Conservation (phyloP, 2,888 invertebrate genomes). For the Brenthis ino region DNA sequence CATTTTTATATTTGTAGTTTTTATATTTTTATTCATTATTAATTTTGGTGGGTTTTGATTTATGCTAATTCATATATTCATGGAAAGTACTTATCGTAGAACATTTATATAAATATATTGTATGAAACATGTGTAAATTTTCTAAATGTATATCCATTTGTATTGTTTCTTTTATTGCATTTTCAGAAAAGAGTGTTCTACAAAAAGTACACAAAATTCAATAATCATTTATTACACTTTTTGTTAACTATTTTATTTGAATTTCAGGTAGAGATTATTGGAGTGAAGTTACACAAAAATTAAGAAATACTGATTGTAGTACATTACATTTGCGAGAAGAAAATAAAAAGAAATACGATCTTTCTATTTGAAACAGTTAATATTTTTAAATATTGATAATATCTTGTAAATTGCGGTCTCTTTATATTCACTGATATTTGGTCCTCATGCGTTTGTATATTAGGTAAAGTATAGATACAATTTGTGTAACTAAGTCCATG, state of each 20-base stretch:
- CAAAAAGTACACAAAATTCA: background rate
- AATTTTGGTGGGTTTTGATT: background rate
- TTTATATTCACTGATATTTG: too few species aligned
- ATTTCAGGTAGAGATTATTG: slow-evolving; percentile 9
- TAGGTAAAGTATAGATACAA: slow-evolving; percentile 33
- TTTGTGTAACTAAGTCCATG: slow-evolving; percentile 50
- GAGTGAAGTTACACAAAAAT: slow-evolving; percentile 6
- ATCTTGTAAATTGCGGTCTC: too few species aligned
- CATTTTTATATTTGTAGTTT: too few species aligned
- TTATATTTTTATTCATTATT: background rate
- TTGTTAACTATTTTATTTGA: background rate
- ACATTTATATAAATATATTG: background rate
- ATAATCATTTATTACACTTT: background rate
- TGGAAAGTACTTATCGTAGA: slow-evolving; percentile 2
- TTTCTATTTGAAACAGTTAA: too few species aligned
- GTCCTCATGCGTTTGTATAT: background rate
- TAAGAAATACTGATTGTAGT: background rate
- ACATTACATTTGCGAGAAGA: too few species aligned
- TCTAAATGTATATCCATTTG: background rate
- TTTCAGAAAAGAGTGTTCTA: slow-evolving; percentile 1
- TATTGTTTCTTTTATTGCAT: background rate
- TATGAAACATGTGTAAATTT: too few species aligned
- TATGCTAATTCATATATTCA: slow-evolving; percentile 3
- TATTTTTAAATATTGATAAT: too few species aligned
- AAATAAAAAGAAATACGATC: too few species aligned